phyloP scores from a whole-genome alignment of 2,797 vertebrate species.

The Dryobates pubescens region DNA sequence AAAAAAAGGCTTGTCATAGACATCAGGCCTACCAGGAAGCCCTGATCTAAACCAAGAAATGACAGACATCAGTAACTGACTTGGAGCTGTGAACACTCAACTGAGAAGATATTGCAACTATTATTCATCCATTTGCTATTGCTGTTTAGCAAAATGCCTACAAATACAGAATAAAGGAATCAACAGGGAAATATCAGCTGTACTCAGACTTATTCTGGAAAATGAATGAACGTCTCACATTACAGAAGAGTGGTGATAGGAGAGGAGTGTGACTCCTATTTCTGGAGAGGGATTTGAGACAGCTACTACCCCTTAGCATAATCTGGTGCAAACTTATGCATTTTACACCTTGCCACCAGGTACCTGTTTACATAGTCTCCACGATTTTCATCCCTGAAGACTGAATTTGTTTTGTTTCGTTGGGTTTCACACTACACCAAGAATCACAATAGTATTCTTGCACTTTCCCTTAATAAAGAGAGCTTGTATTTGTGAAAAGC shows the following conservation, averaged over 20 bases:
- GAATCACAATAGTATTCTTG: slow-evolving; percentile 5
- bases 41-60: slow-evolving; percentile 5
- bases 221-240: not conserved
- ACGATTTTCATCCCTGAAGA: not conserved
- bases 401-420: not conserved
- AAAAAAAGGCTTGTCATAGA: not conserved
- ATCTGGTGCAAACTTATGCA: not conserved
- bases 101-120: not conserved
- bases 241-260: not conserved
- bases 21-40: slow-evolving; percentile 8
- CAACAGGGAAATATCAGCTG: not conserved
- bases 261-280: not conserved
- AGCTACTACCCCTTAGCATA: not conserved
- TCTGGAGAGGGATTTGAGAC: not conserved
- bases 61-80: not conserved
- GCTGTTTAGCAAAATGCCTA: not conserved
- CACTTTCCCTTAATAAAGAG: slow-evolving; percentile 2
- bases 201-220: not conserved
- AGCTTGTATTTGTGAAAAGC: slow-evolving; percentile 33
- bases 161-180: not conserved
- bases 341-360: not conserved
- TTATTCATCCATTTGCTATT: not conserved
- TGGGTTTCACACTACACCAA: not conserved
- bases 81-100: not conserved
- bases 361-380: not conserved